Evolutionary conservation across 2,888 invertebrate genomes (phyloP).

Genomic region (Heterodera filipjevi): DNA sequence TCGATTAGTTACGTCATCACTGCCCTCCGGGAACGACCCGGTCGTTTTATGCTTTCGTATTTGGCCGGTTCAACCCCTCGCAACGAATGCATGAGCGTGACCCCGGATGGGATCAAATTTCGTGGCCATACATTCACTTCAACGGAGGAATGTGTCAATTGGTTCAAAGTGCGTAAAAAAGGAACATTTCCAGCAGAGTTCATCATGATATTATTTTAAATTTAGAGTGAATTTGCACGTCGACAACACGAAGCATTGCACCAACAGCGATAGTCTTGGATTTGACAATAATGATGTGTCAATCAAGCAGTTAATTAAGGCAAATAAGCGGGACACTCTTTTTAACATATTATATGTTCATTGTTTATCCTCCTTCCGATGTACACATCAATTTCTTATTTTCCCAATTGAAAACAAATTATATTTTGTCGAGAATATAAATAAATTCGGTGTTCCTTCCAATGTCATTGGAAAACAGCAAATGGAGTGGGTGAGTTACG

Average conservation of each 20-base stretch:
- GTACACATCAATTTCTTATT: not conserved
- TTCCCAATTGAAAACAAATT: not conserved
- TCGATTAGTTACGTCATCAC: slow-evolving; percentile 61
- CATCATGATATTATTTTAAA: not conserved
- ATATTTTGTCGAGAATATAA: not conserved
- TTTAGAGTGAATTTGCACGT: slow-evolving; percentile 18
- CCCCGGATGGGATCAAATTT: slow-evolving; percentile 89
- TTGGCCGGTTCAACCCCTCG: slow-evolving; percentile 81
- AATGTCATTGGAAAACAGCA: not conserved
- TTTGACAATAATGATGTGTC: slow-evolving; percentile 8
- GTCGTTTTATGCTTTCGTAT: slow-evolving; percentile 91
- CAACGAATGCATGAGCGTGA: slow-evolving; percentile 89
- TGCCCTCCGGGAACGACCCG: slow-evolving; percentile 69
- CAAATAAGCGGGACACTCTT: not conserved
- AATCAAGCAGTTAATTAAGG: not conserved
- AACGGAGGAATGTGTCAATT: slow-evolving; percentile 79
- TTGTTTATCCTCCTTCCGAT: not conserved
- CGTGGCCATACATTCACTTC: slow-evolving; percentile 85
- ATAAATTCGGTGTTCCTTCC: not conserved
- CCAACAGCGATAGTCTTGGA: slow-evolving; percentile 10
- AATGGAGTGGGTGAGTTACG: not conserved
- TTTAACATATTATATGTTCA: not conserved
- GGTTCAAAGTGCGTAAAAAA: slow-evolving; percentile 79
- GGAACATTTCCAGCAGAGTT: too few relatives aligned
- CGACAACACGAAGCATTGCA: slow-evolving; percentile 5